Evolutionary conservation across 2,113 vertebrate genomes (phyloP).

Genomic region (Phylloscopus whistleri): DNA sequence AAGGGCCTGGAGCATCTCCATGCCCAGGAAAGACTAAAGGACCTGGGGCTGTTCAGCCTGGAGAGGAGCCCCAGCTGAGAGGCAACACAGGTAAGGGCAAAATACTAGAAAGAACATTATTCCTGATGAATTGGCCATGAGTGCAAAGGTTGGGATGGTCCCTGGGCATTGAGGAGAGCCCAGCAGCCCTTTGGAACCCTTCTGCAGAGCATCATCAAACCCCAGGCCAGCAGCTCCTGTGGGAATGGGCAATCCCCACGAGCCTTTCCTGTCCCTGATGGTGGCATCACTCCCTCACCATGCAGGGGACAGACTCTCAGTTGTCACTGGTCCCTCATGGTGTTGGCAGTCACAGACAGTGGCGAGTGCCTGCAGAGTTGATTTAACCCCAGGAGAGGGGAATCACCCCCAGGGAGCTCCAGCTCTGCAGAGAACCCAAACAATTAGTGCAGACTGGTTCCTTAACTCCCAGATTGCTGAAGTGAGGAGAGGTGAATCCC

Average conservation of each 20-base stretch:
- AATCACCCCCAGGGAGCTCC: background rate
- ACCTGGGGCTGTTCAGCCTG: background rate
- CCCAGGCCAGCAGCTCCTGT: background rate
- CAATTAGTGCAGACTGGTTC: background rate
- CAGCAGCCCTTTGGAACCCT: background rate
- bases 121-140: background rate
- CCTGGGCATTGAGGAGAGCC: rapidly evolving
- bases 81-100: background rate
- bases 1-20: background rate
- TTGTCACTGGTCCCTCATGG: background rate
- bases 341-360: background rate
- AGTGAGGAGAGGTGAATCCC: background rate
- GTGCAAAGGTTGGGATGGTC: background rate
- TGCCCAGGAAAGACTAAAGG: background rate
- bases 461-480: background rate
- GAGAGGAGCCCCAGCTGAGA: background rate
- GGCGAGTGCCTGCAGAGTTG: background rate
- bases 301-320: rapidly evolving
- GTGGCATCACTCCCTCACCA: rapidly evolving
- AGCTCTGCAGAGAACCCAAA: background rate
- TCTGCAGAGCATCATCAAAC: no score
- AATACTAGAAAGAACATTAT: background rate
- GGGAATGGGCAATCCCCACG: background rate
- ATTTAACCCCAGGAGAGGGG: background rate
- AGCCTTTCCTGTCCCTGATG: background rate